These are phyloP conservation scores for Drosophila santomea DNA, from an alignment of 1,140 invertebrate species.

Conservation along the genomic window DNA sequence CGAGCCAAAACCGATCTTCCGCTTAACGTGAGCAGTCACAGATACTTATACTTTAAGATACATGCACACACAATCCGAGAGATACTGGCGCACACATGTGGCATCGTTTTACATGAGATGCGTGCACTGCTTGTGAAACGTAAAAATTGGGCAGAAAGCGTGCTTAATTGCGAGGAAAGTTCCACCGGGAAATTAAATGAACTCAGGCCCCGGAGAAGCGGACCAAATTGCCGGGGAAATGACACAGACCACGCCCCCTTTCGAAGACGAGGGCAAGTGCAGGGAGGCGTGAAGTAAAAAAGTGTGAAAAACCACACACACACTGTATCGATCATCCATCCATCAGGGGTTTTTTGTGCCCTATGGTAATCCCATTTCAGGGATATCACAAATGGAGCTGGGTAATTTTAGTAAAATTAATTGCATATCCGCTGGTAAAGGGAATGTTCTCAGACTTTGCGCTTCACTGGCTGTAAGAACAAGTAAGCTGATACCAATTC, in stretches of 20 bases:
- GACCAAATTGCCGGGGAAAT: constrained; percentile 70
- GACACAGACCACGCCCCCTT: constrained; percentile 64
- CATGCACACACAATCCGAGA: constrained; percentile 13
- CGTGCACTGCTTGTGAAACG: constrained; percentile 37
- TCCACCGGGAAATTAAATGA: constrained; percentile 47
- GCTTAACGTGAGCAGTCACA: constrained; percentile 49
- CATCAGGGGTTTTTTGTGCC: constrained; percentile 26
- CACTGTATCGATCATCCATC: constrained; percentile 28
- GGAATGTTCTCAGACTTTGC: constrained; percentile 27
- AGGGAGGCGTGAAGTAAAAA: constrained; percentile 68
- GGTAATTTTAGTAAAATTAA: constrained; percentile 84
- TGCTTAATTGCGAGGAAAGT: constrained; percentile 78
- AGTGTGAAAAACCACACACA: constrained; percentile 80
- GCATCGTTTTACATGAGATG: constrained; percentile 76
- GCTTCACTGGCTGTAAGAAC: constrained; percentile 42
- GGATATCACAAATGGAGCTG: constrained; percentile 29
- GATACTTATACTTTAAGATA: constrained; percentile 48
- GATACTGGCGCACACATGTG: constrained; percentile 62
- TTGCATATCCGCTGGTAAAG: constrained; percentile 34
- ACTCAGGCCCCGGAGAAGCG: constrained; percentile 67
- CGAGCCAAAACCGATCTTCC: constrained; percentile 69
- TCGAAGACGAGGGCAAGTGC: constrained; percentile 46
- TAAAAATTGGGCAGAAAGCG: constrained; percentile 80
- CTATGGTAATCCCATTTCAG: constrained; percentile 54
- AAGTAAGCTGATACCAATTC: constrained; percentile 42